Evolutionary conservation across 2,888 invertebrate species (phyloP), one percentile per base, ranked within the genome.

Genomic region (Vesta saturnalis): DNA sequence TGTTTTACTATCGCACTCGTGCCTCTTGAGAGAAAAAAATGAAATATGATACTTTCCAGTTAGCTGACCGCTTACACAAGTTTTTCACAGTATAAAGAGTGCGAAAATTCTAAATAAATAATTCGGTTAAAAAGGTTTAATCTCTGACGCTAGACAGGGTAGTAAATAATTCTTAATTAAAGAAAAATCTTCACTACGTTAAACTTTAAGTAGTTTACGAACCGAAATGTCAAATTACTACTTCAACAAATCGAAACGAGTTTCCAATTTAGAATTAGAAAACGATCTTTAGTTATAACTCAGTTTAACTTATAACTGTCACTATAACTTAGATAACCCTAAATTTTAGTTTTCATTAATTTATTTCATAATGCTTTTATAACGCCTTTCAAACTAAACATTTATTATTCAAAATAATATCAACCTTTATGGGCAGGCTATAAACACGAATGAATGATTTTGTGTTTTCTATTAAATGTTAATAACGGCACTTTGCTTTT

Each of bases 41-140:
- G 39, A 39, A 39, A 39, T 39, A 39, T 39, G 39, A 39, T 39
- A 39, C 39, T n/a, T 39, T 39, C 39, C 39, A 39, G 39, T 39
- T 39, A 39, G 39, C 39, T 39, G 39, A 39, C 39, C 39, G n/a
- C 39, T n/a, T n/a, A 39, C 39, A 39, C n/a, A 39, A 39, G 39
- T 39, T 39, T 39, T n/a, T 39, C n/a, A 12, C 39, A 39, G n/a
- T n/a, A 39, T 4, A 6, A n/a, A 2, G 39, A 39, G n/a, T 39
- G 8, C 8, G 39, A 39, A 39, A 39, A 39, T 39, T 39, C 39
- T 1, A 6, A n/a, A 39, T 12, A 3, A 6, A 2, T 39, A n/a
- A n/a, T n/a, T n/a, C n/a, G n/a, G n/a, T n/a, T n/a, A n/a, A n/a
- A n/a, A n/a, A n/a, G n/a, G n/a, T n/a, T n/a, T n/a, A n/a, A n/a